Percentiles rank a stretch among this genome's conserved stretches.
These are phyloP conservation scores for Cladorhizidae sp. DNA, from an alignment of 37 sponge, comb jelly and placozoan genomes.

Conservation along the genomic window DNA sequence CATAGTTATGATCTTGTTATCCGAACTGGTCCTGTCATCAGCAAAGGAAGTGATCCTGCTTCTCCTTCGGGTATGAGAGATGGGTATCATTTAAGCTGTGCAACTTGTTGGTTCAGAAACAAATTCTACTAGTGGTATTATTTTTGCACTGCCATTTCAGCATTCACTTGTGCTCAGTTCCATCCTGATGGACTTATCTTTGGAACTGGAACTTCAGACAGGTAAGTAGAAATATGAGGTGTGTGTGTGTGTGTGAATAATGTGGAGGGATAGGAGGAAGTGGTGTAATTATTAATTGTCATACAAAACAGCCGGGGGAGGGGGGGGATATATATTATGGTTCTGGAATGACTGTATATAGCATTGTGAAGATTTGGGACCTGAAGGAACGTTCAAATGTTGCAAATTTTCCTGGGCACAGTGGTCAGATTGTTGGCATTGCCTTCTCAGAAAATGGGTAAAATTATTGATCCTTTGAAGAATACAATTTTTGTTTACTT, in stretches of 20 bases:
- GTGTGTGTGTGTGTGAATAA: too few species aligned
- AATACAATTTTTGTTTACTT: background rate
- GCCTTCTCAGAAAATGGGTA: constrained; percentile 99
- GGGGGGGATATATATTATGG: too few species aligned
- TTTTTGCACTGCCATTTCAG: constrained; percentile 19
- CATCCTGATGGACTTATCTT: constrained; percentile 99
- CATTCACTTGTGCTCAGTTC: constrained; percentile 96
- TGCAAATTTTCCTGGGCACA: constrained; percentile 98
- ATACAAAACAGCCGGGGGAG: too few species aligned
- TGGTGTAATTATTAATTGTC: too few species aligned
- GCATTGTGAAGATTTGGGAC: constrained; percentile 98
- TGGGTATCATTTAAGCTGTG: too few species aligned
- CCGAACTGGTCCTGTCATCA: constrained; percentile 75
- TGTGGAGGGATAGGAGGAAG: too few species aligned
- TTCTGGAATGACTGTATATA: constrained; percentile 10
- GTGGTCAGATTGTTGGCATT: constrained; percentile 85
- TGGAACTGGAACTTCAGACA: constrained; percentile 96
- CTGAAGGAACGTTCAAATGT: constrained; percentile 95
- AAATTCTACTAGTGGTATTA: background rate
- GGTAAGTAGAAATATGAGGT: too few species aligned
- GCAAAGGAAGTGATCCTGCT: constrained; percentile 67
- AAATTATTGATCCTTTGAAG: constrained; percentile 22
- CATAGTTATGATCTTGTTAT: constrained; percentile 43
- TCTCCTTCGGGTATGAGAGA: constrained; percentile 42
- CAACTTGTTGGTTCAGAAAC: background rate